Evolutionary conservation across 1,140 invertebrate species (phyloP).

Genomic region (Zeugodacus cucurbitae): DNA sequence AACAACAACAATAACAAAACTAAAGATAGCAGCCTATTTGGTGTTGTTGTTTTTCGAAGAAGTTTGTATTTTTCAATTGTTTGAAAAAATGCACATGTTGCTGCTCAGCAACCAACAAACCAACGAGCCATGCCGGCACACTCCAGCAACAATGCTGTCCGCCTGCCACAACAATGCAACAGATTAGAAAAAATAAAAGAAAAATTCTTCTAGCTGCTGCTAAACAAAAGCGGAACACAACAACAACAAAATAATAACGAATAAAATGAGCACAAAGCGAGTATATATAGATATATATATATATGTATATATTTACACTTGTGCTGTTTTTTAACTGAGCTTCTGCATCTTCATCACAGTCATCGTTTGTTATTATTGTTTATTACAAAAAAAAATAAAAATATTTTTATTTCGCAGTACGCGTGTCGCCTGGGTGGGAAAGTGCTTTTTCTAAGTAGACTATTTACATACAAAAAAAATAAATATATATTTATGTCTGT

Average conservation of each 20-base stretch:
- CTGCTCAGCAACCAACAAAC: not conserved
- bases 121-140: not conserved
- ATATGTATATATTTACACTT: not conserved
- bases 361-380: not conserved
- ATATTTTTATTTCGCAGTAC: not conserved
- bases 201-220: not conserved
- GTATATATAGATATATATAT: not conserved
- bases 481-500: not conserved
- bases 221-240: slow-evolving; percentile 13
- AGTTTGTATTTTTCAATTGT: not conserved
- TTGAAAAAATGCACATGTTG: slow-evolving; percentile 25
- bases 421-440: slow-evolving; percentile 25
- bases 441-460: not conserved
- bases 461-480: not conserved
- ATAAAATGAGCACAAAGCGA: not conserved
- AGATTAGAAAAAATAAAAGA: slow-evolving; percentile 5
- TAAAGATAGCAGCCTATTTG: not conserved
- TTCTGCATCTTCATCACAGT: not conserved
- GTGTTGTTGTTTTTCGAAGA: not conserved
- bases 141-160: slow-evolving; percentile 16
- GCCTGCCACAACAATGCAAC: not conserved
- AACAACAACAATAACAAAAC: not conserved
- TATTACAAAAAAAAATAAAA: too few relatives aligned
- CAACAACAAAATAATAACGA: not conserved
- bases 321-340: too few relatives aligned